These are phyloP conservation scores for Drosophila tani DNA, from an alignment of 1,140 invertebrate species.

Conservation along the genomic window DNA sequence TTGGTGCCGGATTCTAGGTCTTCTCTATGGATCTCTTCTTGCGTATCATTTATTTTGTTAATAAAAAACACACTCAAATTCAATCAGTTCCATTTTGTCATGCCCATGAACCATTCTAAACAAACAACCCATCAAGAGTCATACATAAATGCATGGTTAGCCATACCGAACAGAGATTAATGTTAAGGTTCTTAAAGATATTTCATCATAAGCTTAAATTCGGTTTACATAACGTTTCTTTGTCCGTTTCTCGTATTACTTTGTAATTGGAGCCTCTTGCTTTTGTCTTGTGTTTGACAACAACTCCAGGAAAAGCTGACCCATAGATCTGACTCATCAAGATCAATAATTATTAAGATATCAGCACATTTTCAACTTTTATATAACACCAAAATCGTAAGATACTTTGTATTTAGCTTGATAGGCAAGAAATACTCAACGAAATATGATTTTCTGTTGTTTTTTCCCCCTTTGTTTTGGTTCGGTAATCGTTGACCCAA, in stretches of 20 bases:
- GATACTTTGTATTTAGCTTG: constrained; percentile 9
- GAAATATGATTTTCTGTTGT: constrained; percentile 16
- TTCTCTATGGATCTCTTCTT: constrained; percentile 21
- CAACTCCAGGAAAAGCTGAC: constrained; percentile 30
- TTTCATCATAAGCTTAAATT: constrained; percentile 2
- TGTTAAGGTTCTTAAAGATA: background rate
- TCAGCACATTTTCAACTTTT: constrained; percentile 34
- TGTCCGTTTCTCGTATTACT: constrained; percentile 29
- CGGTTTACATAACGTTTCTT: constrained; percentile 34
- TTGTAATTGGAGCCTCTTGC: constrained; percentile 18
- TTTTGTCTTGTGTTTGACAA: constrained; percentile 27
- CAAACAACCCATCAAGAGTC: constrained; percentile 32
- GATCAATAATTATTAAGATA: constrained; percentile 2
- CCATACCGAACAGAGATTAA: constrained; percentile 30
- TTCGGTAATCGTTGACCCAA: constrained; percentile 49
- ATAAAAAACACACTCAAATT: constrained; percentile 5
- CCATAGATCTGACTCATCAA: constrained; percentile 46
- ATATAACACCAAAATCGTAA: constrained; percentile 45
- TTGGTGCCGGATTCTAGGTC: constrained; percentile 54
- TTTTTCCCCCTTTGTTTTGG: constrained; percentile 28
- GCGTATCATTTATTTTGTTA: constrained; percentile 44
- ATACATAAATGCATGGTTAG: constrained; percentile 42
- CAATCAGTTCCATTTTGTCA: constrained; percentile 42
- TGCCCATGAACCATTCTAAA: constrained; percentile 36
- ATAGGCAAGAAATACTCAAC: constrained; percentile 9